Conservation (phyloP, 1,140 invertebrate species). For the Caenorhabditis remanei region DNA sequence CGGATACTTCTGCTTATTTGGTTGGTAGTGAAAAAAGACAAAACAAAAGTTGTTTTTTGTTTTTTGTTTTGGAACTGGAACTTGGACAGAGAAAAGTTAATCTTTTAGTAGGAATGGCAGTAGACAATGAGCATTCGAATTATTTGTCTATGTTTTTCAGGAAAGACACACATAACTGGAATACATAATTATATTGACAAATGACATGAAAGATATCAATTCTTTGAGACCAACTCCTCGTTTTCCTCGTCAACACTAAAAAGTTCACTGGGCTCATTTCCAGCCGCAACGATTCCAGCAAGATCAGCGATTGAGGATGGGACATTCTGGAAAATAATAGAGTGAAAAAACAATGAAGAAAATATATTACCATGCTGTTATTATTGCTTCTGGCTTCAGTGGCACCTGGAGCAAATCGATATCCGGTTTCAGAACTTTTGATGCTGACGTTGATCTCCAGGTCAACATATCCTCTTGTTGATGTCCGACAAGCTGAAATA, state of each 20-base stretch:
- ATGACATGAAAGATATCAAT: too few species aligned
- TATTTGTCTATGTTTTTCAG: too few species aligned
- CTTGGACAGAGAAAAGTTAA: too few species aligned
- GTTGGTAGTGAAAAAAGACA: background rate
- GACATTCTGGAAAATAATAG: background rate
- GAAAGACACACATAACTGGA: too few species aligned
- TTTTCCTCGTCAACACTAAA: background rate
- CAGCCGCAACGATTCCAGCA: background rate
- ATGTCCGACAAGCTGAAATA: slow-evolving; percentile 15
- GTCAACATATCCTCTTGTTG: slow-evolving; percentile 15
- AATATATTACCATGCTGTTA: background rate
- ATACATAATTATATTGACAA: too few species aligned
- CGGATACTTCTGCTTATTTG: background rate
- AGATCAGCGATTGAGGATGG: background rate
- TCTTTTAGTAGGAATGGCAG: too few species aligned
- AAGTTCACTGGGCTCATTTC: background rate
- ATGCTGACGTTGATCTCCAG: slow-evolving; percentile 32
- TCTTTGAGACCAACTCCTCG: background rate
- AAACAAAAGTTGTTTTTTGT: background rate
- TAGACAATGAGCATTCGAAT: background rate
- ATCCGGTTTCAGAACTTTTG: background rate
- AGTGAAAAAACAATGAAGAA: background rate
- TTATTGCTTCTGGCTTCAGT: background rate
- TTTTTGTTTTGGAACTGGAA: too few species aligned
- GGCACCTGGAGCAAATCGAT: background rate